These are phyloP conservation scores for Andrena cerasifolii DNA, from an alignment of 1,140 invertebrate genomes.

Conservation along the genomic window DNA sequence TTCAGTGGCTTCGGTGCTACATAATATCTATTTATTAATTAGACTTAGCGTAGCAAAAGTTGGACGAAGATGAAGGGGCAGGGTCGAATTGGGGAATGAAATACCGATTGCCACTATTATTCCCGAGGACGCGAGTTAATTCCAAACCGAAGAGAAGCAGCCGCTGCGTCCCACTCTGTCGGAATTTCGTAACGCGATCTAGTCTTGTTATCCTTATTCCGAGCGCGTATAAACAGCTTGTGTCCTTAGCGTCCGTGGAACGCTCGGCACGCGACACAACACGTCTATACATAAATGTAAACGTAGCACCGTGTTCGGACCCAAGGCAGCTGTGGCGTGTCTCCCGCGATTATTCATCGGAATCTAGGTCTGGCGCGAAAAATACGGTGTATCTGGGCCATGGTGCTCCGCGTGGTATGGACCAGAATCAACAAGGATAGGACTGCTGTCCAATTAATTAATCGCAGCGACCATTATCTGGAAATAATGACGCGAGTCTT, in stretches of 20 bases:
- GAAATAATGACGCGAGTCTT: neutral
- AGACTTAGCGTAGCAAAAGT: too few species aligned
- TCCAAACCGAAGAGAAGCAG: neutral
- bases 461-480: neutral
- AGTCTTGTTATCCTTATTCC: slow-evolving; percentile 20
- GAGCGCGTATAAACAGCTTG: neutral
- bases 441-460: too few species aligned
- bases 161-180: neutral
- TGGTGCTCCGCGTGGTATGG: slow-evolving; percentile 9
- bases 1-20: too few species aligned
- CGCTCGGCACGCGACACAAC: neutral
- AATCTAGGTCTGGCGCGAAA: slow-evolving; percentile 42
- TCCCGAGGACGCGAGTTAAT: neutral
- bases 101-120: too few species aligned
- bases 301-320: slow-evolving; percentile 18
- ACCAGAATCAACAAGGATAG: slow-evolving; percentile 35
- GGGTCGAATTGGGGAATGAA: too few species aligned
- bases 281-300: slow-evolving; percentile 15
- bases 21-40: too few species aligned
- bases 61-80: too few species aligned
- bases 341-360: slow-evolving; percentile 61
- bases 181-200: slow-evolving; percentile 4
- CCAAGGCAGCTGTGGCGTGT: slow-evolving; percentile 8
- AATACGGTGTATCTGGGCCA: slow-evolving; percentile 45
- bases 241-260: neutral